These are phyloP conservation scores for Euwallacea fornicatus DNA, from an alignment of 1,140 invertebrate genomes.

Conservation along the genomic window DNA sequence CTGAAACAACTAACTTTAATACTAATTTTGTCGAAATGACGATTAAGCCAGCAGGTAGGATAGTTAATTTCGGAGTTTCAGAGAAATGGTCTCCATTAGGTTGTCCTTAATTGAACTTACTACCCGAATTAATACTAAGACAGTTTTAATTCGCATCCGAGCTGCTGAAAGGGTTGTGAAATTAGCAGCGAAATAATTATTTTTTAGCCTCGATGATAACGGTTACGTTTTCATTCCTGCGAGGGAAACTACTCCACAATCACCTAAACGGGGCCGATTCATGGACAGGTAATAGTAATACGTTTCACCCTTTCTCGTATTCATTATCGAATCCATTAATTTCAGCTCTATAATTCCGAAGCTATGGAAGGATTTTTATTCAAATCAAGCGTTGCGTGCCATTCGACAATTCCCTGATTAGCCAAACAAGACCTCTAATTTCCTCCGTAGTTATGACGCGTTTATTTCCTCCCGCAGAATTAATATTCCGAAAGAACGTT, in stretches of 20 bases:
- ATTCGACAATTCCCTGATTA: conserved; percentile 8
- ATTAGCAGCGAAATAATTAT: too few species aligned
- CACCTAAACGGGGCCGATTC: too few species aligned
- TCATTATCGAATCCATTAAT: background rate
- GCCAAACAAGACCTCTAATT: conserved; percentile 14
- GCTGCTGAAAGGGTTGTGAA: too few species aligned
- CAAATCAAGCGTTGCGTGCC: conserved; percentile 3
- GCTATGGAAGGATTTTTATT: conserved; percentile 3
- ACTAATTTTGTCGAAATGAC: conserved; percentile 8
- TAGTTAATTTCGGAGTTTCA: background rate
- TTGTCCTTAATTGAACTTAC: too few species aligned
- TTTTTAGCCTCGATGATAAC: too few species aligned
- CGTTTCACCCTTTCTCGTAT: background rate
- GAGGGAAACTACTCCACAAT: too few species aligned
- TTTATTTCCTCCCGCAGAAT: conserved; percentile 1
- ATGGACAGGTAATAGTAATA: background rate
- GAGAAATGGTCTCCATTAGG: too few species aligned
- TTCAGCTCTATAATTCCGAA: background rate
- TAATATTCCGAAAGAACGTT: background rate
- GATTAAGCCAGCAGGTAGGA: conserved; percentile 6
- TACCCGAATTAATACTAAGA: too few species aligned
- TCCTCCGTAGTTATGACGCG: conserved; percentile 1
- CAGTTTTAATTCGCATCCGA: too few species aligned
- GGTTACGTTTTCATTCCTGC: too few species aligned
- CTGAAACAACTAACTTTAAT: conserved; percentile 7